Conservation (phyloP, 2,888 invertebrate genomes). For the Apodemia duryi region DNA sequence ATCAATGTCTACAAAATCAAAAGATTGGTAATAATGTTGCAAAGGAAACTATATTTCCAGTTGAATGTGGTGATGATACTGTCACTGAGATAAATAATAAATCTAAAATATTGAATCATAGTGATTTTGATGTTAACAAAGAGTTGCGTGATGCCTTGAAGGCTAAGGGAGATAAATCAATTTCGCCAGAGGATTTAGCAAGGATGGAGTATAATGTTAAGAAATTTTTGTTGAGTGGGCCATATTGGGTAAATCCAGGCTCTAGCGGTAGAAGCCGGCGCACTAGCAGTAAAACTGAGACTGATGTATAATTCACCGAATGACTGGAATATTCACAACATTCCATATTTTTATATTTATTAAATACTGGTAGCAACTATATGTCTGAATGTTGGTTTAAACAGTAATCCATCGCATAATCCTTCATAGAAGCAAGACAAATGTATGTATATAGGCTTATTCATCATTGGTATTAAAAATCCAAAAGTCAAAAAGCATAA, state of each 20-base stretch:
- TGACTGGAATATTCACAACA: slow-evolving; percentile 39
- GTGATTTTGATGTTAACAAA: slow-evolving; percentile 45
- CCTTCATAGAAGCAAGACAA: slow-evolving; percentile 2
- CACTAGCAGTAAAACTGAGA: slow-evolving; percentile 78
- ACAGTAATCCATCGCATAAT: slow-evolving; percentile 11
- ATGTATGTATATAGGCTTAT: slow-evolving; percentile 19
- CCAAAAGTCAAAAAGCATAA: slow-evolving; percentile 15
- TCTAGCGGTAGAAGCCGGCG: slow-evolving; percentile 58
- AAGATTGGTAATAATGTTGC: slow-evolving; percentile 50
- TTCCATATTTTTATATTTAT: slow-evolving; percentile 36
- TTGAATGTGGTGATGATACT: slow-evolving; percentile 59
- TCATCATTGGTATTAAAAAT: slow-evolving; percentile 24
- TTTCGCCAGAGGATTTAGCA: slow-evolving; percentile 80
- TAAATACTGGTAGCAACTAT: slow-evolving; percentile 16
- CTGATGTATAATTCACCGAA: slow-evolving; percentile 70
- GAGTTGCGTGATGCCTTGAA: slow-evolving; percentile 49
- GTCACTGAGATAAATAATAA: slow-evolving; percentile 60
- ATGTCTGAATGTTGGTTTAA: slow-evolving; percentile 15
- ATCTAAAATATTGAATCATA: slow-evolving; percentile 42
- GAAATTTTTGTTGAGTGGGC: slow-evolving; percentile 83
- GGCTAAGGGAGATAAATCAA: slow-evolving; percentile 56
- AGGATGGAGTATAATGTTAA: slow-evolving; percentile 89
- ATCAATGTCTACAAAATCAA: slow-evolving; percentile 35
- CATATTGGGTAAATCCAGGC: slow-evolving; percentile 58
- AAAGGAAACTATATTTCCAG: slow-evolving; percentile 69